These are phyloP conservation scores for Solenopsis fugax DNA, from an alignment of 1,140 invertebrate genomes.

Conservation along the genomic window DNA sequence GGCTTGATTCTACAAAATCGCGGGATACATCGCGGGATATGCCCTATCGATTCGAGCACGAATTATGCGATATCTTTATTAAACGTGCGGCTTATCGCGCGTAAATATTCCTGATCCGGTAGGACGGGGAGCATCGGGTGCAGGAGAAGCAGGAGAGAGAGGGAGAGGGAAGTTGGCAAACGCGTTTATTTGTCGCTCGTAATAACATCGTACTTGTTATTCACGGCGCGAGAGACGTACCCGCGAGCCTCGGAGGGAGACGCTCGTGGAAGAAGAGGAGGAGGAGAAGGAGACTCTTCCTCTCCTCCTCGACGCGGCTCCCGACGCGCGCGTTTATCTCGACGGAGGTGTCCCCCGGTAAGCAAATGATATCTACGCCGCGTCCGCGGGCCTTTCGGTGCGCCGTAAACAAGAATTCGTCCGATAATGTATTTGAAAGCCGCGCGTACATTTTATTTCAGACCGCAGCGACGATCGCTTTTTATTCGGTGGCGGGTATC, in stretches of 20 bases:
- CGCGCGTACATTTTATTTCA: conserved; percentile 74
- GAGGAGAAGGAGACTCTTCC: no score
- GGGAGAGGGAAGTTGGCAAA: conserved; percentile 10
- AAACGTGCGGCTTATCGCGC: conserved; percentile 60
- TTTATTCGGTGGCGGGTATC: conserved; percentile 60
- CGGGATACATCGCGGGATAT: not conserved
- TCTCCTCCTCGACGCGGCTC: not conserved
- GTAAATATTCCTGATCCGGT: conserved; percentile 29
- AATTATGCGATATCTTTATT: conserved; percentile 31
- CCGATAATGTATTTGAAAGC: conserved; percentile 77
- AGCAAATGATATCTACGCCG: conserved; percentile 69
- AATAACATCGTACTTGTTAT: conserved; percentile 72
- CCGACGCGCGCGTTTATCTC: conserved; percentile 60
- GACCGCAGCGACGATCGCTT: conserved; percentile 60
- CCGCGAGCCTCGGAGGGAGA: not conserved
- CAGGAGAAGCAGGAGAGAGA: no score
- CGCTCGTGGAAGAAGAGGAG: no score
- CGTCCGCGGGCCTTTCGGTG: conserved; percentile 65
- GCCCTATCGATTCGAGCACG: conserved; percentile 18
- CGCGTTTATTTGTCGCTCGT: conserved; percentile 72
- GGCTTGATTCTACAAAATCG: not conserved
- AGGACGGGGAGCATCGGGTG: no score
- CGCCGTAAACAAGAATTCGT: conserved; percentile 76
- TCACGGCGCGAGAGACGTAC: conserved; percentile 55
- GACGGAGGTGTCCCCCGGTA: conserved; percentile 13